A percentile compares a stretch with the other conserved stretches of the same genome.
These are phyloP conservation scores for Polydrusus cervinus DNA, from an alignment of 2,888 invertebrate genomes.

Conservation along the genomic window DNA sequence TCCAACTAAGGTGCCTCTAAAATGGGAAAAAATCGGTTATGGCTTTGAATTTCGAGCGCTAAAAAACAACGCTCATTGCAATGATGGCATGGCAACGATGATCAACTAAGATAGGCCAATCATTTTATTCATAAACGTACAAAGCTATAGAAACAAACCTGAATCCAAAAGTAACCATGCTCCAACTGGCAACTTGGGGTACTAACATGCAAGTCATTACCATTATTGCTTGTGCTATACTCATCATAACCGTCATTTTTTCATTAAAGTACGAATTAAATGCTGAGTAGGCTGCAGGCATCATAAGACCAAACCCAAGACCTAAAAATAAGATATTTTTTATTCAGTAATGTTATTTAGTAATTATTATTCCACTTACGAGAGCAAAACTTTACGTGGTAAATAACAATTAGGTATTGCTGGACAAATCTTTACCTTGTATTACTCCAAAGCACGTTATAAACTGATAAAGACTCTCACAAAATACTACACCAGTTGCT, in stretches of 20 bases:
- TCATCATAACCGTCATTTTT: slow-evolving; percentile 82
- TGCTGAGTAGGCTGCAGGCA: slow-evolving; percentile 82
- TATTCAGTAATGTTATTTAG: too few relatives aligned
- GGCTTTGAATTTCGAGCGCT: too few relatives aligned
- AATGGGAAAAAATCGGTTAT: slow-evolving; percentile 10
- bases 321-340: too few relatives aligned
- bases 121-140: too few relatives aligned
- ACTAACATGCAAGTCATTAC: slow-evolving; percentile 81
- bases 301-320: slow-evolving; percentile 81
- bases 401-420: too few relatives aligned
- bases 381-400: too few relatives aligned
- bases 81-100: too few relatives aligned
- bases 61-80: too few relatives aligned
- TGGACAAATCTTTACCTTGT: slow-evolving; percentile 71
- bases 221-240: slow-evolving; percentile 82
- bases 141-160: slow-evolving; percentile 72
- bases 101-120: too few relatives aligned
- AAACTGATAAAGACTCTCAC: slow-evolving; percentile 77
- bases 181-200: slow-evolving; percentile 78
- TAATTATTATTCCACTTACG: too few relatives aligned
- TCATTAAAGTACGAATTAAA: slow-evolving; percentile 84
- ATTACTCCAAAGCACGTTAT: slow-evolving; percentile 79
- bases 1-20: slow-evolving; percentile 73
- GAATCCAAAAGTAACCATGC: slow-evolving; percentile 79
- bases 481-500: slow-evolving; percentile 78